Conservation (phyloP, 1,140 invertebrate species). For the Scaptomyza pallida region DNA sequence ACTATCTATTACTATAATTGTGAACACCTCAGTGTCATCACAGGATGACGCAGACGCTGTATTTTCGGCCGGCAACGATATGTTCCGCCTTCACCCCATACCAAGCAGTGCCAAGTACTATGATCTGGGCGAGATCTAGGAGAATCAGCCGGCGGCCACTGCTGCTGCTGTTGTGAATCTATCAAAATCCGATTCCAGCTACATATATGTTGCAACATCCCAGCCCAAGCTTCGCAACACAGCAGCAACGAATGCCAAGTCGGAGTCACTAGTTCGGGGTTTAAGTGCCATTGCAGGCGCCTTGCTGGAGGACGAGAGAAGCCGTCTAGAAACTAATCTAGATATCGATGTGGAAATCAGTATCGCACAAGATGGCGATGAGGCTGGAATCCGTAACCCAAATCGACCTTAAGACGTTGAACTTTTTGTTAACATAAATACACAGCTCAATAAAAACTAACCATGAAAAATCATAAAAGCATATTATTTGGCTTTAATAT, state of each 20-base stretch:
- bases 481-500: no score
- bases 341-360: constrained; percentile 82
- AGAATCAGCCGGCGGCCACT: constrained; percentile 70
- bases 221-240: constrained; percentile 83
- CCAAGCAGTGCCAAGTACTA: no score
- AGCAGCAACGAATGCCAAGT: constrained; percentile 72
- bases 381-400: constrained; percentile 77
- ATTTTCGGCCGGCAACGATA: no score
- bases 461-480: no score
- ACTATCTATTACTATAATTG: no score
- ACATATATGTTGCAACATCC: constrained; percentile 86
- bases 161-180: constrained; percentile 65
- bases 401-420: constrained; percentile 76
- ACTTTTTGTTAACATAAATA: no score
- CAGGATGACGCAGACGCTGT: no score
- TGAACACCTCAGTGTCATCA: no score
- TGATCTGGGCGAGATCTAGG: constrained; percentile 80
- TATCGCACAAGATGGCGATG: constrained; percentile 80
- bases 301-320: constrained; percentile 19
- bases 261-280: constrained; percentile 66
- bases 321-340: constrained; percentile 58
- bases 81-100: no score
- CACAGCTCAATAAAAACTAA: no score
- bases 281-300: constrained; percentile 53
- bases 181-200: constrained; percentile 84